Evolutionary conservation across 2,888 invertebrate species (phyloP).

Genomic region (Heliothis peltigera): DNA sequence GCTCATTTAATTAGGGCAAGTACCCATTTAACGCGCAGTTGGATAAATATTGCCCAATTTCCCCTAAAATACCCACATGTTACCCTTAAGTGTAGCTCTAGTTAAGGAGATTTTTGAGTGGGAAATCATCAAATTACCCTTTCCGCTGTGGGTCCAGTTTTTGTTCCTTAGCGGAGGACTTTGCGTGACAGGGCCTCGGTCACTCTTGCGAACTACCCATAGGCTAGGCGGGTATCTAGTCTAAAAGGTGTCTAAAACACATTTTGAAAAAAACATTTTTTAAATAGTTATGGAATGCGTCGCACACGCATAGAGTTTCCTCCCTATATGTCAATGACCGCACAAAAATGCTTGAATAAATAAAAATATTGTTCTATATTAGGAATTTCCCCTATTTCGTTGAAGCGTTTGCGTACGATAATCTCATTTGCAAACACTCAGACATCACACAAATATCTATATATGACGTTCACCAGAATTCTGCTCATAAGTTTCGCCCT

Average conservation of each 20-base stretch:
- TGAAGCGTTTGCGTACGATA: background rate
- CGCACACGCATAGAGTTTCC: background rate
- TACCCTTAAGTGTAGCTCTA: background rate
- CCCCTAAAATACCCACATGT: constrained; percentile 9
- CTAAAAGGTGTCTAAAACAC: too few relatives aligned
- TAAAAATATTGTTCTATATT: background rate
- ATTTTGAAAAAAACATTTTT: too few relatives aligned
- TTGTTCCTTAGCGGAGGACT: too few relatives aligned
- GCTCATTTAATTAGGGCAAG: constrained; percentile 43
- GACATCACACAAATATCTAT: background rate
- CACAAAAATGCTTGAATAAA: constrained; percentile 23
- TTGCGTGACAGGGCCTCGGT: too few relatives aligned
- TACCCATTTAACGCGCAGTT: constrained; percentile 24
- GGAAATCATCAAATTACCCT: too few relatives aligned
- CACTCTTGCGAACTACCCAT: too few relatives aligned
- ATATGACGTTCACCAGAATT: background rate
- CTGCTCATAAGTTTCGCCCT: too few relatives aligned
- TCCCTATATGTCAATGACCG: background rate
- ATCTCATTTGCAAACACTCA: background rate
- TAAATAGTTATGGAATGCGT: constrained; percentile 1
- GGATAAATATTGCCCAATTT: constrained; percentile 10
- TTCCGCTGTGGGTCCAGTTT: too few relatives aligned
- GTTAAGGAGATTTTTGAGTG: too few relatives aligned
- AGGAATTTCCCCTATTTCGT: background rate
- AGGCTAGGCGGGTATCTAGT: too few relatives aligned